Conservation (phyloP, 1,140 invertebrate species). For the Orius insidiosus region DNA sequence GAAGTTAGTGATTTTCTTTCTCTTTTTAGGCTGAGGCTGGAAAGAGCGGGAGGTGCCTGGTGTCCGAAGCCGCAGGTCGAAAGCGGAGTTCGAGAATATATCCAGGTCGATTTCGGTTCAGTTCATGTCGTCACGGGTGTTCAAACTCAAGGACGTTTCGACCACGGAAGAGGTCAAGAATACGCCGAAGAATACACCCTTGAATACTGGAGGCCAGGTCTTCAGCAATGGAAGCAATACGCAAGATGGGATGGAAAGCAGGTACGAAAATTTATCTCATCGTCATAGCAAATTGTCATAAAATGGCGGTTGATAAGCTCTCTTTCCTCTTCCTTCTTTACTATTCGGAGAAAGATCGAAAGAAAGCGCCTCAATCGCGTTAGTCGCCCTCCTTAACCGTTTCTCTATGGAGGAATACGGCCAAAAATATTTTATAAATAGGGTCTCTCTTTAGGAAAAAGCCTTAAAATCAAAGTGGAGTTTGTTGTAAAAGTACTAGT, state of each 20-base stretch:
- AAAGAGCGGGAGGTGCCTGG: conserved; percentile 88
- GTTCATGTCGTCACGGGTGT: conserved; percentile 65
- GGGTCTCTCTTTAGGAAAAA: too few species aligned
- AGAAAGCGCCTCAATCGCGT: too few species aligned
- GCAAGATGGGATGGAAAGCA: conserved; percentile 22
- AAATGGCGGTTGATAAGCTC: too few species aligned
- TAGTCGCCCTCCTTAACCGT: too few species aligned
- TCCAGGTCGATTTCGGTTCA: conserved; percentile 66
- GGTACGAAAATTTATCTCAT: conserved; percentile 19
- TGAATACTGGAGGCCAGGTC: conserved; percentile 73
- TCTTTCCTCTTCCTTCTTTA: too few species aligned
- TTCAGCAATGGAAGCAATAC: conserved; percentile 29
- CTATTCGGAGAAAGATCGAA: too few species aligned
- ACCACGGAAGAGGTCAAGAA: conserved; percentile 82
- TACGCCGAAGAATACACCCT: conserved; percentile 78
- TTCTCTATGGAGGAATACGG: too few species aligned
- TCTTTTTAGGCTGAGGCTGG: conserved; percentile 56
- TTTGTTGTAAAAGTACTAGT: too few species aligned
- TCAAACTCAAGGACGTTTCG: conserved; percentile 81
- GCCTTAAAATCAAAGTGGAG: too few species aligned
- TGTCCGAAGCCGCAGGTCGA: conserved; percentile 78
- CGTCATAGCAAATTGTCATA: too few species aligned
- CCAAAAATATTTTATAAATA: too few species aligned
- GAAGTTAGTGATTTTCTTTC: too few species aligned
- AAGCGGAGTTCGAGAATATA: conserved; percentile 67